Conservation (phyloP, 2,113 vertebrate genomes). For the Lasiurus cinereus region DNA sequence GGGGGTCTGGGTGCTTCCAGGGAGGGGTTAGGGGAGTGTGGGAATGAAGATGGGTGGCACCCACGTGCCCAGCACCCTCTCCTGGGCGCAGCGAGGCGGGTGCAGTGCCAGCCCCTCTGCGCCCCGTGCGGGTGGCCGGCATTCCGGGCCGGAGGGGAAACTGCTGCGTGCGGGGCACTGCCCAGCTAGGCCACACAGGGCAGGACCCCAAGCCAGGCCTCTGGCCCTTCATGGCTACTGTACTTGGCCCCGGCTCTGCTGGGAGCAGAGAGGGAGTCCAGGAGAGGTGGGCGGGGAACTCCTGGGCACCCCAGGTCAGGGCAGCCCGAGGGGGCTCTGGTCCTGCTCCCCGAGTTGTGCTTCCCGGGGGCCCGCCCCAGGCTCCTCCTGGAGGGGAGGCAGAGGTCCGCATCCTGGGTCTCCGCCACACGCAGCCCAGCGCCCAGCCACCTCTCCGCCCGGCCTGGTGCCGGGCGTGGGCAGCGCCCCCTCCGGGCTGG, state of each 20-base stretch:
- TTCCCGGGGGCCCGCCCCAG: rapidly evolving
- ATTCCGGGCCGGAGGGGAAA: rapidly evolving
- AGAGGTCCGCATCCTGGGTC: background rate
- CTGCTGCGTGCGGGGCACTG: no score
- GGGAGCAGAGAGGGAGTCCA: no score
- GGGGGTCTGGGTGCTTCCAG: background rate
- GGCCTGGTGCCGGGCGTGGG: background rate
- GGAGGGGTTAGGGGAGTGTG: background rate
- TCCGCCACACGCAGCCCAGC: rapidly evolving
- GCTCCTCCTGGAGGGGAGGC: background rate
- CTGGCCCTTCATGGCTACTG: background rate
- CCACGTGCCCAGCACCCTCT: rapidly evolving
- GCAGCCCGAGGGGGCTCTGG: background rate
- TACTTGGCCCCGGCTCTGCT: background rate
- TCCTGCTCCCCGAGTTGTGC: background rate
- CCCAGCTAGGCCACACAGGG: background rate
- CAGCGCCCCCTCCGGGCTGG: background rate
- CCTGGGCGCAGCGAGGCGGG: rapidly evolving
- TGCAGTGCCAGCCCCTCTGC: background rate
- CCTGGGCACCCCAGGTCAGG: background rate
- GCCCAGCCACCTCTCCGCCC: no score
- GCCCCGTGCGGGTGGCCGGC: rapidly evolving
- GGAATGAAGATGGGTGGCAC: rapidly evolving
- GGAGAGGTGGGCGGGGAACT: background rate
- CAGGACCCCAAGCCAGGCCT: background rate